Percentiles rank a stretch among this genome's conserved stretches.
Conservation (phyloP, 2,797 vertebrate species). For the Chanos chanos region DNA sequence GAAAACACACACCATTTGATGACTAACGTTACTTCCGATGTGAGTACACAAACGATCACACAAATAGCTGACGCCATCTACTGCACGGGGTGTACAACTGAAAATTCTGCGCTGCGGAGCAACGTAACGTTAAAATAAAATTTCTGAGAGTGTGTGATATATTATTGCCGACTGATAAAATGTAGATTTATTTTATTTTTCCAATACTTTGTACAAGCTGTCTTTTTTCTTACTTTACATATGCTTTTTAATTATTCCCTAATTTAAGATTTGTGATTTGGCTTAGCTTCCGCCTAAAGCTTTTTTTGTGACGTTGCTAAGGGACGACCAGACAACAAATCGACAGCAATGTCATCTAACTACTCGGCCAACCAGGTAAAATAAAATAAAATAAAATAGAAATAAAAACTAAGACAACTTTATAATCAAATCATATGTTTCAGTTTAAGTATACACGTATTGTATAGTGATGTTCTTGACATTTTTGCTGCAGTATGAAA, state of each 20-base stretch:
- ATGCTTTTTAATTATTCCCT: too few species aligned
- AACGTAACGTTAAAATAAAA: too few species aligned
- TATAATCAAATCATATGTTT: background rate
- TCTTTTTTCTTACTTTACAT: too few species aligned
- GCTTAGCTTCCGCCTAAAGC: background rate
- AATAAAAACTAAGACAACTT: background rate
- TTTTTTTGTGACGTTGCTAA: slow-evolving; percentile 38
- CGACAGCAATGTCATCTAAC: slow-evolving; percentile 59
- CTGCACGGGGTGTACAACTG: background rate
- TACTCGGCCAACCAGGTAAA: slow-evolving; percentile 71
- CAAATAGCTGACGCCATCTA: background rate
- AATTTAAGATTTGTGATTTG: too few species aligned
- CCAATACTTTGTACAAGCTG: too few species aligned
- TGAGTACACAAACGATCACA: background rate
- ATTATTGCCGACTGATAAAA: too few species aligned
- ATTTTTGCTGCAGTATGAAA: slow-evolving; percentile 68
- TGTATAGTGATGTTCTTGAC: background rate
- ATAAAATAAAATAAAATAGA: background rate
- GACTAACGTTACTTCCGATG: too few species aligned
- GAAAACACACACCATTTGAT: background rate
- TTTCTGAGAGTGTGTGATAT: too few species aligned
- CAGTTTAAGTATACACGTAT: background rate
- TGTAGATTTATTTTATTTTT: too few species aligned
- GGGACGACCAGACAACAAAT: slow-evolving; percentile 39
- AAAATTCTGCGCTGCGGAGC: background rate